Conservation (phyloP, 2,113 vertebrate genomes). For the Dinomys branickii region DNA sequence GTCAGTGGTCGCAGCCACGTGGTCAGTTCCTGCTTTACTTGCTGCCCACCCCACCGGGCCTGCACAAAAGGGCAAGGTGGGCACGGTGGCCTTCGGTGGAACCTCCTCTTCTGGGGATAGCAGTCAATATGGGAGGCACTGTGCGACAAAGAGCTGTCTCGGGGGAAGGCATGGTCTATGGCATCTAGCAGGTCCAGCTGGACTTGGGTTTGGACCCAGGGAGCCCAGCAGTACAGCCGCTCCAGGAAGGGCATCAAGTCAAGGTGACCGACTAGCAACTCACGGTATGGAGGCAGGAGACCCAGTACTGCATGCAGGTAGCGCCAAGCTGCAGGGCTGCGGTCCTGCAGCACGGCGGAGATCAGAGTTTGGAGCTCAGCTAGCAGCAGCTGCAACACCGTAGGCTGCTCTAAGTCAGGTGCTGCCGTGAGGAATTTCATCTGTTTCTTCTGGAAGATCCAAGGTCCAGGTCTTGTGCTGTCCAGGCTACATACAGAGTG, state of each 20-base stretch:
- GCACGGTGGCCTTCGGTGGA: not conserved
- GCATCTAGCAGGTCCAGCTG: conserved; percentile 77
- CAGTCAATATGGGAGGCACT: conserved; percentile 49
- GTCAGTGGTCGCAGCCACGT: conserved; percentile 65
- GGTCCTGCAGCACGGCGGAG: conserved; percentile 52
- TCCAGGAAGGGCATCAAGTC: conserved; percentile 79
- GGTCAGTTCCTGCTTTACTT: not conserved
- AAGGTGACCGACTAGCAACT: conserved; percentile 35
- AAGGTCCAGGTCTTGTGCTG: not conserved
- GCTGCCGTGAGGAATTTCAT: not conserved
- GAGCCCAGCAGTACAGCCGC: conserved; percentile 73
- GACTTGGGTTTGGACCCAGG: conserved; percentile 62
- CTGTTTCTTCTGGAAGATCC: not conserved
- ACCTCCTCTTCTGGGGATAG: not conserved
- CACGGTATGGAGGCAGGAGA: conserved; percentile 75
- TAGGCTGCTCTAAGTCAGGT: not conserved
- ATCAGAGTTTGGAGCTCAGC: conserved; percentile 73
- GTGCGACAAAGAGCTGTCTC: conserved; percentile 62
- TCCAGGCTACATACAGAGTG: not conserved
- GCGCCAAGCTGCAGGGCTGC: conserved; percentile 72
- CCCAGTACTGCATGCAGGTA: conserved; percentile 75
- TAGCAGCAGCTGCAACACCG: conserved; percentile 58
- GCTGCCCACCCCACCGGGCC: not conserved
- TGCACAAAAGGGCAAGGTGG: conserved; percentile 68
- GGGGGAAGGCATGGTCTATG: conserved; percentile 73